A percentile compares a stretch with the other conserved stretches of the same genome.
phyloP scores from a whole-genome alignment of 2,797 vertebrate genomes.

The Chaetodon trifasciatus region DNA sequence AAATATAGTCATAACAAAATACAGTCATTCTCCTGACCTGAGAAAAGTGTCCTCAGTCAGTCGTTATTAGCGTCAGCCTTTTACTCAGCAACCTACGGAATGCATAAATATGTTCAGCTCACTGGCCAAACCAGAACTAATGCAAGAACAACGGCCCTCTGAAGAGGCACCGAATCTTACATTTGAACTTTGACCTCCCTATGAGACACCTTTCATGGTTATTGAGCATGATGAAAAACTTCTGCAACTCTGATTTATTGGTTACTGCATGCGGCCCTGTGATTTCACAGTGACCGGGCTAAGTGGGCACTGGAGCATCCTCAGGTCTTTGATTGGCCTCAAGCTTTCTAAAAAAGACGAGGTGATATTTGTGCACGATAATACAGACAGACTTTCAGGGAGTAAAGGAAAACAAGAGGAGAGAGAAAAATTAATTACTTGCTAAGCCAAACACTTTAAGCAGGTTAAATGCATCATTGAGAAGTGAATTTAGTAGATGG shows the following conservation, averaged over 20 bases:
- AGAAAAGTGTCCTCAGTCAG: background rate
- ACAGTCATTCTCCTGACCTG: too few relatives aligned
- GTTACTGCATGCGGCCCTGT: conserved; percentile 1
- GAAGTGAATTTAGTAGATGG: background rate
- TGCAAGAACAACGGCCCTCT: background rate
- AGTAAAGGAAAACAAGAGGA: background rate
- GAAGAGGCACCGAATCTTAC: background rate
- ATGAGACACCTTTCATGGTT: conserved; percentile 2
- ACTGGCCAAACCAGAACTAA: conserved; percentile 6
- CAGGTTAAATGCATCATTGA: background rate
- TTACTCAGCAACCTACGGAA: background rate
- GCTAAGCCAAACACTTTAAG: background rate
- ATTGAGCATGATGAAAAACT: background rate
- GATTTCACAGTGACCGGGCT: background rate
- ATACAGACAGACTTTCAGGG: background rate
- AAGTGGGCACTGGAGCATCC: background rate
- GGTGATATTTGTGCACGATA: background rate
- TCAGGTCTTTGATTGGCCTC: background rate
- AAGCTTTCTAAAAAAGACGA: background rate
- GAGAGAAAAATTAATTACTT: background rate
- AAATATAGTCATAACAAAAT: background rate
- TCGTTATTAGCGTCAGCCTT: background rate
- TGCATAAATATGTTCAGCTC: background rate
- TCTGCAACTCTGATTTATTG: background rate
- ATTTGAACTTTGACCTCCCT: background rate